phyloP scores from a whole-genome alignment of 2,113 vertebrate genomes.

The Harpagus bidentatus region DNA sequence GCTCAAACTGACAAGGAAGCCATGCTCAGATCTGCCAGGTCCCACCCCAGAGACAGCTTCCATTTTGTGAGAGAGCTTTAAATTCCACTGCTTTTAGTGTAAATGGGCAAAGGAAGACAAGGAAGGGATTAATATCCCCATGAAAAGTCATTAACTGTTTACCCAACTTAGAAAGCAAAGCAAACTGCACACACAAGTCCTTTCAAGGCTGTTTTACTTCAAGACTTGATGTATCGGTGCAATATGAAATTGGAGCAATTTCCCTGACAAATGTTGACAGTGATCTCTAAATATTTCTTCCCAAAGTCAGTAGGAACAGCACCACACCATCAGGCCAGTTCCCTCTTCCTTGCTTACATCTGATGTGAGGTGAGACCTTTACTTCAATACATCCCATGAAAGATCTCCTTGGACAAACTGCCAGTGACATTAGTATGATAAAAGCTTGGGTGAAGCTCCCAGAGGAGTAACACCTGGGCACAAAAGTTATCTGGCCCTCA shows the following conservation, averaged over 20 bases:
- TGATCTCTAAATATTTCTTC: neutral
- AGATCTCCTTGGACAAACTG: neutral
- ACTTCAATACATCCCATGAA: neutral
- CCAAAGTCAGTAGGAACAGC: neutral
- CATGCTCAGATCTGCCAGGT: neutral
- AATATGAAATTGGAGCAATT: neutral
- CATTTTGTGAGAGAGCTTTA: neutral
- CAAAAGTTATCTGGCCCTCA: neutral
- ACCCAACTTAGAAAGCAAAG: neutral
- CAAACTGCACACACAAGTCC: neutral
- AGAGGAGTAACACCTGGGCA: neutral
- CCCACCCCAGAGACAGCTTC: neutral
- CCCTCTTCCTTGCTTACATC: rapidly evolving
- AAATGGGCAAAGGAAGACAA: neutral
- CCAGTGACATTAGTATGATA: neutral
- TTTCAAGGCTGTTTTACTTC: neutral
- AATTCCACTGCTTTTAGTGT: neutral
- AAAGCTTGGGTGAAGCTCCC: neutral
- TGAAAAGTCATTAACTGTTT: neutral
- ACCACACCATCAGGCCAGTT: neutral
- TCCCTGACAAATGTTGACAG: neutral
- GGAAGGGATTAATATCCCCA: neutral
- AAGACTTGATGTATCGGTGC: neutral
- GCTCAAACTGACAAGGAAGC: neutral
- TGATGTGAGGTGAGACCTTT: neutral